Percentiles rank a stretch among this genome's conserved stretches.
phyloP scores from a whole-genome alignment of 2,113 vertebrate genomes.

The Periophthalmodon schlosseri region DNA sequence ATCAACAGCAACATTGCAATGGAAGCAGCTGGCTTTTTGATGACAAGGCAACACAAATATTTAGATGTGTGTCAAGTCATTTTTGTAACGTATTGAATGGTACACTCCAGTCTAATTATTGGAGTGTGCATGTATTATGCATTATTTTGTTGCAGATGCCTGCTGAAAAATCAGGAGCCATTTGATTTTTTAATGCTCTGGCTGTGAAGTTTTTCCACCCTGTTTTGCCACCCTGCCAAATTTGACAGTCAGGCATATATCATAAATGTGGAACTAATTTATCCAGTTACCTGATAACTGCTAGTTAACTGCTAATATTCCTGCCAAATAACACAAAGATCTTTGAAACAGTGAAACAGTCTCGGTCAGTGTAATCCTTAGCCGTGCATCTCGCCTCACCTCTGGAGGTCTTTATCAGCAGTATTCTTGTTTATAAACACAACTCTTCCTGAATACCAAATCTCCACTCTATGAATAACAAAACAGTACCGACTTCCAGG shows the following conservation, averaged over 20 bases:
- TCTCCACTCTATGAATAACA: constrained; percentile 46
- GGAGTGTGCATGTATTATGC: neutral
- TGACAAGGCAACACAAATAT: neutral
- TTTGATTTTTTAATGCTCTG: neutral
- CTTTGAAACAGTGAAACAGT: neutral
- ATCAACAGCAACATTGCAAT: neutral
- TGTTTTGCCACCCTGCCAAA: neutral
- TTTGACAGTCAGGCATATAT: neutral
- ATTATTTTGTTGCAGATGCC: neutral
- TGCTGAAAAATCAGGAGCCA: neutral
- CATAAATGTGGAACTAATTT: neutral
- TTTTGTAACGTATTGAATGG: too few relatives aligned
- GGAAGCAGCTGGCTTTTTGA: neutral
- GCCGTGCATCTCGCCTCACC: constrained; percentile 11
- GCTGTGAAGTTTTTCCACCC: neutral
- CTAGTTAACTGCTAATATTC: neutral
- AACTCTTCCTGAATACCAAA: constrained; percentile 51
- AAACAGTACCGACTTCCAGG: constrained; percentile 22
- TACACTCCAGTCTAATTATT: too few relatives aligned
- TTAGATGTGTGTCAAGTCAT: neutral
- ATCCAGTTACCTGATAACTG: neutral
- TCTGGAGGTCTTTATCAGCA: constrained; percentile 40
- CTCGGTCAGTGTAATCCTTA: neutral
- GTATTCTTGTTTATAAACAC: constrained; percentile 38
- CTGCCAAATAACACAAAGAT: neutral